Percentiles rank a stretch among this genome's conserved stretches.
Evolutionary conservation across 2,888 invertebrate species (phyloP).

Genomic region (Falcaria lacertinaria): DNA sequence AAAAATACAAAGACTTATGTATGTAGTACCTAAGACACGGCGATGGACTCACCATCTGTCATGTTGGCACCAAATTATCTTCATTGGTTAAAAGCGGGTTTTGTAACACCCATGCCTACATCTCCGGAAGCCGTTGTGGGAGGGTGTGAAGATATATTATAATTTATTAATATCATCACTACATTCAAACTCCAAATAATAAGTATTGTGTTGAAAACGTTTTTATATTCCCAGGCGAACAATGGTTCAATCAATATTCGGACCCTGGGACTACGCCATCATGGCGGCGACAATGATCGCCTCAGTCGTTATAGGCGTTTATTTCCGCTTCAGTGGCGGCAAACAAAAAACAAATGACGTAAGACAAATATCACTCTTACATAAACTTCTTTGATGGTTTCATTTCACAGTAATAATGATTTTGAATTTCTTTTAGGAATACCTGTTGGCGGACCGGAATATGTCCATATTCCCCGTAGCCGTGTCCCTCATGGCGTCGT

Average conservation of each 20-base stretch:
- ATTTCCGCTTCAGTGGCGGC: slow-evolving; percentile 91
- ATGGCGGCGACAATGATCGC: slow-evolving; percentile 84
- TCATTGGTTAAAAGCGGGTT: no score
- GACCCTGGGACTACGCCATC: slow-evolving; percentile 87
- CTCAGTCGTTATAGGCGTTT: slow-evolving; percentile 89
- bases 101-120: no score
- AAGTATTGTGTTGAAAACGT: slow-evolving; percentile 7
- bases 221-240: slow-evolving; percentile 20
- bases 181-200: no score
- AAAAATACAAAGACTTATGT: no score
- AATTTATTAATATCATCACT: no score
- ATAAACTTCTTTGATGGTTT: no score
- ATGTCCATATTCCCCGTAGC: slow-evolving; percentile 91
- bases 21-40: no score
- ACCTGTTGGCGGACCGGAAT: slow-evolving; percentile 88
- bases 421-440: slow-evolving; percentile 82
- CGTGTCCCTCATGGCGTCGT: slow-evolving; percentile 95
- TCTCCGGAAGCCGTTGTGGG: no score
- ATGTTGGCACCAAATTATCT: no score
- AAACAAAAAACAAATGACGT: slow-evolving; percentile 91
- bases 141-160: no score
- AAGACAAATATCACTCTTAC: slow-evolving; percentile 18
- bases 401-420: not conserved
- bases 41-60: no score
- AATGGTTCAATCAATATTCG: slow-evolving; percentile 69